Evolutionary conservation across 92 coral and sea anemone genomes (phyloP), one percentile per base, ranked within the genome.

Genomic region (Porites cylindrica): DNA sequence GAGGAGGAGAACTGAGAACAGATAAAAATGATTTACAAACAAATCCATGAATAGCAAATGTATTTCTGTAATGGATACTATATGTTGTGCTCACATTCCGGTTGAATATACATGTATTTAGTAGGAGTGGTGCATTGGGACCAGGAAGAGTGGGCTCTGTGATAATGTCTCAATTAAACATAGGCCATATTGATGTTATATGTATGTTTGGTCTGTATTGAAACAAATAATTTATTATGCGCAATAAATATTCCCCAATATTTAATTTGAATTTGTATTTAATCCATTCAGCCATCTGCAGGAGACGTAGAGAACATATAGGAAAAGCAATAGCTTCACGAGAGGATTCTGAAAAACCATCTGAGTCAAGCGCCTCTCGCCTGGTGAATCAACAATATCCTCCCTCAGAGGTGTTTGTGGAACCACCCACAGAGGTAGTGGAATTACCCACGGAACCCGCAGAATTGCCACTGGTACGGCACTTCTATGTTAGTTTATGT

Each of bases 241-340:
- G 80, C 78, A 76, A 76, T 76, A 56, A 56, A 58, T 58, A 21
- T 59, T 58, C 51, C 66, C 80, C 80, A 24, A 76, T 52, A 67
- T 24, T 67, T 67, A 67, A 67, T 67, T 67, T 67, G 72, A 67
- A 67, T 67, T 67, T 67, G 38, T 75, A 52, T 24, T 56, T 76
- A 23, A 53, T 76, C 51, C 80, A 56, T 76, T 23, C 67, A 59
- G 80, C 80, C 53, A 76, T 76, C 51, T 76, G 80, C 80, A 58
- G 68, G 80, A 19, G 67, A 76, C 59, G 68, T 59, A 76, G 67
- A 59, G 80, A 26, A 56, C 80, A 76, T 76, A 56, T 76, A 20
- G 80, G 80, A 20, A 58, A 76, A 76, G 32, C 51, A 59, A 76
- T 76, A 59, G 80, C 67, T 23, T 76, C 80, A 10, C 47, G 50